Evolutionary conservation across 2,113 vertebrate species (phyloP).

Genomic region (Gobiocypris rarus): DNA sequence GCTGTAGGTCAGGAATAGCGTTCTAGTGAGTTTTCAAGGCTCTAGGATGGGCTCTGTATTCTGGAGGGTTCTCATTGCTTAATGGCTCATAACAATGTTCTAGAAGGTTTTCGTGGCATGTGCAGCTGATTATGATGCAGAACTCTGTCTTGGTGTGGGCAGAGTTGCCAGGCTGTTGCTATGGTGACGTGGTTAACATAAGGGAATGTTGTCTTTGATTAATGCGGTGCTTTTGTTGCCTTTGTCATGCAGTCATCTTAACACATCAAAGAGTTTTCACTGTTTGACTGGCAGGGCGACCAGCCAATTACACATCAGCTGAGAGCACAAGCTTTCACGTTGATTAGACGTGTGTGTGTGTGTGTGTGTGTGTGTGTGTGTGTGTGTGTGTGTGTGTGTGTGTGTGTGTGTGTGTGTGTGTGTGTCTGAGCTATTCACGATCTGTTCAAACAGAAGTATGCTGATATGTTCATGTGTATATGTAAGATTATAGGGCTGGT

Average conservation of each 20-base stretch:
- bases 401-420: background rate
- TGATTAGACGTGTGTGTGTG: background rate
- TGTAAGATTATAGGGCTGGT: conserved; percentile 49
- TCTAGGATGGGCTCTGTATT: background rate
- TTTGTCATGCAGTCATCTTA: conserved; percentile 64
- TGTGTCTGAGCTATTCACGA: conserved; percentile 19
- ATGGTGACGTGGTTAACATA: conserved; percentile 57
- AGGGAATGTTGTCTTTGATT: conserved; percentile 63
- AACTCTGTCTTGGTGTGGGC: conserved; percentile 46
- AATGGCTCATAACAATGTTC: conserved; percentile 15
- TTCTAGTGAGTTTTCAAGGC: background rate
- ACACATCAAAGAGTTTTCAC: conserved; percentile 68
- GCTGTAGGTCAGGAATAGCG: background rate
- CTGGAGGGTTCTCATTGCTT: background rate
- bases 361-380: conserved; percentile 3
- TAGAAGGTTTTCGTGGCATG: conserved; percentile 41
- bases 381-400: conserved; percentile 20
- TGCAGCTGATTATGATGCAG: conserved; percentile 37
- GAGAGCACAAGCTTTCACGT: conserved; percentile 28
- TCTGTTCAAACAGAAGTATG: conserved; percentile 31
- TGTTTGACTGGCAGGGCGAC: conserved; percentile 27
- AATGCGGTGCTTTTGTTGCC: conserved; percentile 60
- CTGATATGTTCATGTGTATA: conserved; percentile 36
- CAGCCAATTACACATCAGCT: conserved; percentile 46
- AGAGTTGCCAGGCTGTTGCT: conserved; percentile 49